Evolutionary conservation across 30 jellyfish, hydroid and myxozoan species (phyloP).

Genomic region (Haliclystus octoradiatus): DNA sequence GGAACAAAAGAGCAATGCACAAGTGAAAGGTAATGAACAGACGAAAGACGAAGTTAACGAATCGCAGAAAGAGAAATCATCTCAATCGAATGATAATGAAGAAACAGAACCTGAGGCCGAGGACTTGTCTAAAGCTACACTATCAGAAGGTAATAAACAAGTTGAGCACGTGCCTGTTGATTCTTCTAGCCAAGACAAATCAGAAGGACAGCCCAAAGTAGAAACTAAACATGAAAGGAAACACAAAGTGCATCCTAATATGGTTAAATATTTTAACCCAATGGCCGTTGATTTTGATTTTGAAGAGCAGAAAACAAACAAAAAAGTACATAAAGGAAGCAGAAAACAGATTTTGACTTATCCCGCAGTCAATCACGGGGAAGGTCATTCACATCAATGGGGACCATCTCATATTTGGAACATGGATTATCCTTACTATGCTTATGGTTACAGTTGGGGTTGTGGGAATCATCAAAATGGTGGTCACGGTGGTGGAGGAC

Average conservation of each 20-base stretch:
- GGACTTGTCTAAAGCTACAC: not conserved
- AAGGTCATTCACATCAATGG: conserved; percentile 81
- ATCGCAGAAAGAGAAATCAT: not conserved
- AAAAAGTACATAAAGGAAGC: not conserved
- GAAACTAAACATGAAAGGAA: too few species aligned
- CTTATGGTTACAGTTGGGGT: conserved; percentile 99
- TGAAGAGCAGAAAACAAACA: not conserved
- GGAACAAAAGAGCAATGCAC: not conserved
- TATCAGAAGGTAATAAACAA: not conserved
- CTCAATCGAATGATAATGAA: not conserved
- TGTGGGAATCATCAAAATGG: conserved; percentile 68
- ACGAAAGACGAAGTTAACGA: not conserved
- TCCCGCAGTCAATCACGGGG: conserved; percentile 85
- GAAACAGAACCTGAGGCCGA: not conserved
- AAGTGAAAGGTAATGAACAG: not conserved
- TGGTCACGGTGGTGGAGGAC: conserved; percentile 29
- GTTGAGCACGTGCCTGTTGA: too few species aligned
- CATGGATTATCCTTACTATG: conserved; percentile 88
- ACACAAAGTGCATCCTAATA: too few species aligned
- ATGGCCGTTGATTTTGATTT: not conserved
- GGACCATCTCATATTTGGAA: conserved; percentile 94
- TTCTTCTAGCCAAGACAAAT: too few species aligned
- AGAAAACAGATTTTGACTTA: conserved; percentile 74
- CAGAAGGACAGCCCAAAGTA: too few species aligned
- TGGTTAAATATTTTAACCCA: not conserved